Evolutionary conservation across 2,888 invertebrate genomes (phyloP), one percentile per base, ranked within the genome.

Genomic region (Drosophila borborema): DNA sequence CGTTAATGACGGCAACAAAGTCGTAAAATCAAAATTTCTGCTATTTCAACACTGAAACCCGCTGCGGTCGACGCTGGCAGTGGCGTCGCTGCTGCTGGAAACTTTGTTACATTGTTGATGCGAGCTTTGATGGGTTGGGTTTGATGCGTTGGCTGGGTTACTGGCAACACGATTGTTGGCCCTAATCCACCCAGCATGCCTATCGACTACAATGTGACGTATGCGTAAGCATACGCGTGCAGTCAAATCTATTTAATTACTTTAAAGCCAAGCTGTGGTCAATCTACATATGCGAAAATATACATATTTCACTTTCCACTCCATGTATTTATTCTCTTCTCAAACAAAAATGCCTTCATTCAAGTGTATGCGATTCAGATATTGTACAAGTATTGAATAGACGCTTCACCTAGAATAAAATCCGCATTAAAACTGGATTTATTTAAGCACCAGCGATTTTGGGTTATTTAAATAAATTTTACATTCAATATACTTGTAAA

Each of bases 11-110:
- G 89, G 76, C 85, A 82, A 84, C 81, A 85, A 91, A 86, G 82
- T 90, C 91, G 83, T 90, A 90, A 90, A 90, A 87, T 90, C 90
- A 90, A 88, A 88, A 90, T 87, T 84, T 90, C 76, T 77, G 87
- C 90, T 89, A 85, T 85, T 85, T 86, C 83, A 79, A 75, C 75
- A 72, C 66, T 77, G 69, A 79, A 84, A 80, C 81, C 83, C 89
- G 76, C 83, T 73, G 81, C 53, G 84, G 75, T 71, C 67, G 77
- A 59, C 56, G 70, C 12, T n/a, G 63, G 45, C 45, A 51, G 40
- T 72, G 75, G 76, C 72, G 64, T 63, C 71, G 56, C 69, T 72
- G 65, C 34, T 34, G 74, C 68, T 68, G 64, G 60, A 69, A 78
- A 78, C 74, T 88, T 86, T 77, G 82, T 74, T 68, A 88, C 88